Evolutionary conservation across 2,888 invertebrate species (phyloP), one percentile per base, ranked within the genome.

Genomic region (Ichneumoninae sp.): DNA sequence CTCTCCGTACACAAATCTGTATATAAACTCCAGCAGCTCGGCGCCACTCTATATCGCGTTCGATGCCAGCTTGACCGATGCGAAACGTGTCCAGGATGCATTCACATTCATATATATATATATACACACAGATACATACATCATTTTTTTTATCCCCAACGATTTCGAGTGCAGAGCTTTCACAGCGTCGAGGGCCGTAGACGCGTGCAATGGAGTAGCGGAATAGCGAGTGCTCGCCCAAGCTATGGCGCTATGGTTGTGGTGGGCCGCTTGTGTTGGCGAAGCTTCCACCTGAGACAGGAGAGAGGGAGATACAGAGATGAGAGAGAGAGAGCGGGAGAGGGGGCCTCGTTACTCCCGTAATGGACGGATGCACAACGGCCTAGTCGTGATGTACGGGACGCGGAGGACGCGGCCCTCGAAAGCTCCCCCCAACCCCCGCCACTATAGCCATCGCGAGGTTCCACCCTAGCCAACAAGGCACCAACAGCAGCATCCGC

Each of bases 361-460:
- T 86, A 86, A 86, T 86, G 85, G 86, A 86, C 85, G 83, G 85
- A 86, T 86, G 83, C 81, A 78, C 81, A 78, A 76, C 75, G 75
- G 79, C 81, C 71, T 81, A 81, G 78, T 85, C 83, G 83, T 85
- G 86, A 86, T 86, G 86, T 85, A 86, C 86, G 86, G 83, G 83
- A 85, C 79, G 85, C 86, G 79, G 74, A 85, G 86, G 82, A 86
- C 82, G 85, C 83, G 77, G 76, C 78, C 71, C 85, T 83, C 85
- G 76, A 78, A 81, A 85, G 78, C 85, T 60, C 81, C 74, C 54
- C 50, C 75, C 75, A 19, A 19, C 52, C 57, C 30, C 57, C 66
- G 70, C 57, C 44, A 66, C n/a, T 71, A 70, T 16, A 47, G 44
- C 54, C 69, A 75, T 65, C 69, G 69, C 54, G 52, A 70, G 70